Conservation (phyloP, 1,140 invertebrate genomes). For the Temnothorax nylanderi region DNA sequence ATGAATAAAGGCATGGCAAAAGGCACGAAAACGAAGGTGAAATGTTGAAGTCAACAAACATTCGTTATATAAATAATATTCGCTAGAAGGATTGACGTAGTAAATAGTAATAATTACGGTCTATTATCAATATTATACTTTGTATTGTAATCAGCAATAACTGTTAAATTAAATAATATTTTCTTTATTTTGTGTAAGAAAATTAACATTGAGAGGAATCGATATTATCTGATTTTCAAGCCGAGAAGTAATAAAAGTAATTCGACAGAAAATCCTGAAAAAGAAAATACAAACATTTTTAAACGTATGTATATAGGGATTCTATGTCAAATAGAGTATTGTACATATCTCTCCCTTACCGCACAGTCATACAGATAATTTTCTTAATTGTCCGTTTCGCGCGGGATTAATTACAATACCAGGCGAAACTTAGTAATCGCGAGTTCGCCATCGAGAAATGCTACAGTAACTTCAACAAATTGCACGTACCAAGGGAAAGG, state of each 20-base stretch:
- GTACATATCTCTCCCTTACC: neutral
- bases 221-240: neutral
- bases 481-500: constrained; percentile 42
- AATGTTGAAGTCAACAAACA: constrained; percentile 38
- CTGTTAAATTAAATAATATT: neutral
- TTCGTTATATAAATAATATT: constrained; percentile 43
- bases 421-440: constrained; percentile 29
- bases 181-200: neutral
- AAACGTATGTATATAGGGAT: neutral
- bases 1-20: constrained; percentile 17
- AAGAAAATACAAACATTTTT: neutral
- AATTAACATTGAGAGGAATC: neutral
- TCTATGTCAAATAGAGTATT: neutral
- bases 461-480: constrained; percentile 42
- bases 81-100: neutral
- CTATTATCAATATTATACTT: neutral
- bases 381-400: constrained; percentile 15
- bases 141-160: neutral
- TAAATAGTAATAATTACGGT: neutral
- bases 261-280: neutral
- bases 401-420: constrained; percentile 11
- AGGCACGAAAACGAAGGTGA: neutral
- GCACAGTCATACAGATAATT: neutral
- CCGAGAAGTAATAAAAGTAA: neutral
- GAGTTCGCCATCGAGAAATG: constrained; percentile 40